A percentile compares a stretch with the other conserved stretches of the same genome.
Conservation (phyloP, 2,797 vertebrate species). For the Psittacula derbiana region DNA sequence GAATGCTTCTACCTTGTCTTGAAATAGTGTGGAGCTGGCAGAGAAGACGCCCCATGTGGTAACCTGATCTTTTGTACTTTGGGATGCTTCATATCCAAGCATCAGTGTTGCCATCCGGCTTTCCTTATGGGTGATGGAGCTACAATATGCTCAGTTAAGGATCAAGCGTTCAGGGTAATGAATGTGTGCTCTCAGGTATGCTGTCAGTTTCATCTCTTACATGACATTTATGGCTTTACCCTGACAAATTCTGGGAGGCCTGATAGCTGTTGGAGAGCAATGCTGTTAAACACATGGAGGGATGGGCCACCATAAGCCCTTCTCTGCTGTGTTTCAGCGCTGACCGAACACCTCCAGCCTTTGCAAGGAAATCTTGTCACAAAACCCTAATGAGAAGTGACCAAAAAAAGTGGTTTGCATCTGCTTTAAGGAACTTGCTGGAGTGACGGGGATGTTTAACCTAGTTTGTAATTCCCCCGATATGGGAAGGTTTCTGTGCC, state of each 20-base stretch:
- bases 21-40: background rate
- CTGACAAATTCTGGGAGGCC: background rate
- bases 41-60: background rate
- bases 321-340: background rate
- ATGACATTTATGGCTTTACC: background rate
- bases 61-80: background rate
- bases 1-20: background rate
- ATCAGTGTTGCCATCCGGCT: background rate
- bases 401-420: background rate
- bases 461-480: constrained; percentile 49
- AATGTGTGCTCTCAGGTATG: background rate
- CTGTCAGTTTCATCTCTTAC: background rate
- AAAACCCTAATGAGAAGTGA: background rate
- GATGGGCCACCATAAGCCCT: background rate
- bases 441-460: constrained; percentile 16
- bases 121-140: background rate
- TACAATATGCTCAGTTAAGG: background rate
- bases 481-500: background rate
- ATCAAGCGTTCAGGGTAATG: background rate
- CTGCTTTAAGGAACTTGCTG: background rate
- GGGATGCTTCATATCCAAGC: background rate
- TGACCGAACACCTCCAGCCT: background rate
- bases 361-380: background rate
- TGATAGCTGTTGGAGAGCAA: background rate
- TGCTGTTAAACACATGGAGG: background rate